Conservation (phyloP, 2,888 invertebrate species). For the Dorcus hopei region DNA sequence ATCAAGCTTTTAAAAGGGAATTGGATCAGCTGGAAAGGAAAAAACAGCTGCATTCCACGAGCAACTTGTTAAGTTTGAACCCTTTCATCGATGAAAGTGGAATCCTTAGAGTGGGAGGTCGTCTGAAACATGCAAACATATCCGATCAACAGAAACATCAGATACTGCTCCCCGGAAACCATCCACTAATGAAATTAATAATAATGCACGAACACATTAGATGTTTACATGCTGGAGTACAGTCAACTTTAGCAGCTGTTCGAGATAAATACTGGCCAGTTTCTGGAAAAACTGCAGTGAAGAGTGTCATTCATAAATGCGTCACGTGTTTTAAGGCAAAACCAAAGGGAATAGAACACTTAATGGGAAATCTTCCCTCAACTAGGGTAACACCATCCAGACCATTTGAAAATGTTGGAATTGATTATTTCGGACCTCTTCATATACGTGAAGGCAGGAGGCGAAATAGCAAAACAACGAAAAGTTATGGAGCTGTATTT, state of each 20-base stretch:
- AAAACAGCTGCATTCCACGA: neutral
- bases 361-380: slow-evolving; percentile 13
- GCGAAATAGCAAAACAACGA: slow-evolving; percentile 10
- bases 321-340: neutral
- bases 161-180: slow-evolving; percentile 3
- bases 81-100: slow-evolving; percentile 9
- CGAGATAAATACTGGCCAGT: slow-evolving; percentile 11
- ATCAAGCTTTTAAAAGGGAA: neutral
- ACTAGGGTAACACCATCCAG: neutral
- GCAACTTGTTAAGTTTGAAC: neutral
- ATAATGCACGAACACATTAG: slow-evolving; percentile 3
- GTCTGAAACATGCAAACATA: neutral
- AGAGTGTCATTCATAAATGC: neutral
- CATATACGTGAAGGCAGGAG: slow-evolving; percentile 8
- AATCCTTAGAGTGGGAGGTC: slow-evolving; percentile 12
- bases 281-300: neutral
- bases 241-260: slow-evolving; percentile 4
- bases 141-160: slow-evolving; percentile 7
- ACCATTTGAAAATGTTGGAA: slow-evolving; percentile 13
- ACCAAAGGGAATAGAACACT: neutral
- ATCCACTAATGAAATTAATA: slow-evolving; percentile 3
- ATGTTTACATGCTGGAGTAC: slow-evolving; percentile 10
- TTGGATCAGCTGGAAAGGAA: neutral
- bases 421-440: slow-evolving; percentile 22
- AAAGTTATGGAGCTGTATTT: slow-evolving; percentile 28